Conservation (phyloP, 2,888 invertebrate genomes). For the Sepioteuthis lessoniana region DNA sequence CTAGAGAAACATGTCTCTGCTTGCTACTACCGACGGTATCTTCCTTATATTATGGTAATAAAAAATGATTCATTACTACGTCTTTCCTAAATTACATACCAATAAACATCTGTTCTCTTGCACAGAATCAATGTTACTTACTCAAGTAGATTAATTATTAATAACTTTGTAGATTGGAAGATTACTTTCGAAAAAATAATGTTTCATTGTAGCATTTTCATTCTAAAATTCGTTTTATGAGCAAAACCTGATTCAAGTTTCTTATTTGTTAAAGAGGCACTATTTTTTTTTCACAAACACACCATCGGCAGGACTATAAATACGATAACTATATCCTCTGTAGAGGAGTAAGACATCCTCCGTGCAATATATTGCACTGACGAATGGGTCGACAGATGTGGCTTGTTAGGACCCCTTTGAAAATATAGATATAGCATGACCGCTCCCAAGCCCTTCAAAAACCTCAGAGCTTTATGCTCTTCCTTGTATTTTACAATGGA, state of each 20-base stretch:
- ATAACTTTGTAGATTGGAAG: background rate
- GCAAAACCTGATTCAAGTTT: background rate
- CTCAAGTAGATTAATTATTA: background rate
- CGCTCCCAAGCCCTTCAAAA: too few species aligned
- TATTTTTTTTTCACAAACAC: too few species aligned
- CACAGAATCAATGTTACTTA: background rate
- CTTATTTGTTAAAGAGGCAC: background rate
- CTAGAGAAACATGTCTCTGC: background rate
- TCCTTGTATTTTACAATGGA: too few species aligned
- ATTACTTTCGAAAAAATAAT: background rate
- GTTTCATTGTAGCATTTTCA: background rate
- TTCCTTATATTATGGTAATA: constrained; percentile 1
- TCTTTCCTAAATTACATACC: background rate
- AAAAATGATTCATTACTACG: constrained; percentile 2
- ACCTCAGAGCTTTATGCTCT: too few species aligned
- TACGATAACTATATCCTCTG: too few species aligned
- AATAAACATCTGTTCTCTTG: background rate
- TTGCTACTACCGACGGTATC: background rate
- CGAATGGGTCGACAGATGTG: too few species aligned
- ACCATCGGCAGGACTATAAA: too few species aligned
- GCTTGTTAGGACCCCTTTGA: too few species aligned
- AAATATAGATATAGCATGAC: too few species aligned
- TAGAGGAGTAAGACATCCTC: too few species aligned
- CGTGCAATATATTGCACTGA: too few species aligned
- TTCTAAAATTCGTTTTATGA: constrained; percentile 3